Percentiles rank a stretch among this genome's conserved stretches.
Evolutionary conservation across 2,113 vertebrate genomes (phyloP).

Genomic region (Sturnira hondurensis): DNA sequence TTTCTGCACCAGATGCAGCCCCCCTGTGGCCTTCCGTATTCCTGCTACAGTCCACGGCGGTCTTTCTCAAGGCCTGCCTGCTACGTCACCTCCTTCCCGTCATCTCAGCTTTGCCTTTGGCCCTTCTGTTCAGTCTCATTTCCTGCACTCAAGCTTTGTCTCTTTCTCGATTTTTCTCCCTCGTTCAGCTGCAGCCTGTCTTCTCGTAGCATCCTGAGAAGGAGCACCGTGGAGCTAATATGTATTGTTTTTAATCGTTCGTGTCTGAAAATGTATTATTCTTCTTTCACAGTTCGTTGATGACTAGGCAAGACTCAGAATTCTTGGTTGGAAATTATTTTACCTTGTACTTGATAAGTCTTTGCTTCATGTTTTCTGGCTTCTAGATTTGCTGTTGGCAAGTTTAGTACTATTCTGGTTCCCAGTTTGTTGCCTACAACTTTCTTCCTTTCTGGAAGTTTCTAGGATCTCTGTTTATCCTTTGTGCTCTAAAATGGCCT

Average conservation of each 20-base stretch:
- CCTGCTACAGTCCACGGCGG: background rate
- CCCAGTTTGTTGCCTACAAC: background rate
- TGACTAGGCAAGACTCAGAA: background rate
- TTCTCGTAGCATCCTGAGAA: background rate
- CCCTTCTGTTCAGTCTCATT: background rate
- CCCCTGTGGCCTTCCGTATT: background rate
- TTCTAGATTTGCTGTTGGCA: background rate
- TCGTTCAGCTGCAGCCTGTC: background rate
- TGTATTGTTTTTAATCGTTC: background rate
- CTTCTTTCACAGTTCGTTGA: background rate
- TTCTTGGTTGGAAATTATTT: background rate
- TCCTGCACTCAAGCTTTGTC: background rate
- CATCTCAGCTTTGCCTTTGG: background rate
- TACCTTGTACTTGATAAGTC: background rate
- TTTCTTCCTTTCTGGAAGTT: background rate
- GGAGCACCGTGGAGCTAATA: background rate
- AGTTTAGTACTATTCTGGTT: background rate
- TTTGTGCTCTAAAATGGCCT: background rate
- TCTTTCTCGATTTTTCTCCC: background rate
- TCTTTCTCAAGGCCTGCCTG: background rate
- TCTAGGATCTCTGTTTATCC: background rate
- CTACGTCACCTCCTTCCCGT: background rate
- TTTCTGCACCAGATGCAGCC: background rate
- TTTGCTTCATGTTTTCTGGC: background rate
- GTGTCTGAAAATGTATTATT: background rate